Percentiles rank a stretch among this genome's conserved stretches.
Evolutionary conservation across 2,113 vertebrate species (phyloP).

Genomic region (Balaeniceps rex): DNA sequence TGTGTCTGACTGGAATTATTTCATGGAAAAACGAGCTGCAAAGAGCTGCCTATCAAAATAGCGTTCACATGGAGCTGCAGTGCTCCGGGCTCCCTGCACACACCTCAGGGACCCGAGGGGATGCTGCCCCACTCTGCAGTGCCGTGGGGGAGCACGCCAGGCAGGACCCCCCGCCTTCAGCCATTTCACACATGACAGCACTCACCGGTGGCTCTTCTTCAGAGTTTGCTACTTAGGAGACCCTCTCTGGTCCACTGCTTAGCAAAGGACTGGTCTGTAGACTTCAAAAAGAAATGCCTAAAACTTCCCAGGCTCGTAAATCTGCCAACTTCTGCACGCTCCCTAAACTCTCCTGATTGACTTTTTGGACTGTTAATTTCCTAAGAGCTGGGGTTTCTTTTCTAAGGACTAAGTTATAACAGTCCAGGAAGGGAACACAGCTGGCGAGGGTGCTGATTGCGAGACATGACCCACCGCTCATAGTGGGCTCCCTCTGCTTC

Average conservation of each 20-base stretch:
- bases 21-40: not conserved
- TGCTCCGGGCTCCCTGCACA: not conserved
- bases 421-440: not conserved
- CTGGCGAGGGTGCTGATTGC: not conserved
- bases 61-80: accelerated
- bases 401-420: accelerated
- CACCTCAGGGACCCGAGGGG: accelerated
- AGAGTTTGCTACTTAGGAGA: not conserved
- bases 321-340: not conserved
- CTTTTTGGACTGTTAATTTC: not conserved
- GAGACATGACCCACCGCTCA: not conserved
- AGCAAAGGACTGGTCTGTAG: not conserved
- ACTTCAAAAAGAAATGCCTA: not conserved
- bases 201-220: not conserved
- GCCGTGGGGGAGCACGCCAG: not conserved
- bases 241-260: not conserved
- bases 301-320: conserved; percentile 24
- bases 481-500: not conserved
- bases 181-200: not conserved
- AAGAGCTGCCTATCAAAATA: not conserved
- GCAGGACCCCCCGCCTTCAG: not conserved
- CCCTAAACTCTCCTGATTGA: conserved; percentile 4
- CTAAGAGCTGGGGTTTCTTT: not conserved
- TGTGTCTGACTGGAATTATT: not conserved
- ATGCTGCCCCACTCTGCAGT: not conserved